Conservation (phyloP, 2,888 invertebrate species). For the Capitulum mitella region DNA sequence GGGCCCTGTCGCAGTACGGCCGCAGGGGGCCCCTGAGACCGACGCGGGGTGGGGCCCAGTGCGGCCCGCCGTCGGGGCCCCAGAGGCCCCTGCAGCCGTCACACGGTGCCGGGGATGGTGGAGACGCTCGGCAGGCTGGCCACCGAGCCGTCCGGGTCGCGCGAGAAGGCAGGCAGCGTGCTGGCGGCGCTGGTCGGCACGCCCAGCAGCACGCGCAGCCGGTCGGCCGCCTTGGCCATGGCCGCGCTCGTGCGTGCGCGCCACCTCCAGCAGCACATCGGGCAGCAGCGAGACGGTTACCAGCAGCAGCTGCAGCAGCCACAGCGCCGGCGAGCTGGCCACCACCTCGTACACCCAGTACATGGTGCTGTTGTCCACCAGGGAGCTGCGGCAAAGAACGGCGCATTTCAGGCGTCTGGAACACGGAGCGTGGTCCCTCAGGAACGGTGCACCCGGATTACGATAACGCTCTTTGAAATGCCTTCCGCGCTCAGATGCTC, state of each 20-base stretch:
- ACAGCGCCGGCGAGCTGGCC: constrained; percentile 28
- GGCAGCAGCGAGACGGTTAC: constrained; percentile 30
- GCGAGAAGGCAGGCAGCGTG: background rate
- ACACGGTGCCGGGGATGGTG: no score
- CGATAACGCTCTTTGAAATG: no score
- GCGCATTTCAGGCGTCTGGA: background rate
- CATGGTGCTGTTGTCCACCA: constrained; percentile 26
- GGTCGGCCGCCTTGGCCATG: background rate
- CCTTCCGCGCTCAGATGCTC: no score
- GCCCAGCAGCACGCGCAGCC: background rate
- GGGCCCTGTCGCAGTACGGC: no score
- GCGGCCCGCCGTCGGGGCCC: no score
- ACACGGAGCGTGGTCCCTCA: no score
- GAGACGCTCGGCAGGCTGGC: background rate
- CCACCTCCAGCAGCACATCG: constrained; percentile 29
- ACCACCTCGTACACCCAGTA: constrained; percentile 30
- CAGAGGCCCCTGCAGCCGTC: no score
- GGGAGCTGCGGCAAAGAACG: constrained; percentile 19
- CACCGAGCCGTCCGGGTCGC: background rate
- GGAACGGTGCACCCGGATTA: no score
- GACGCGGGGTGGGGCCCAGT: no score
- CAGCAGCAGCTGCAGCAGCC: constrained; percentile 30
- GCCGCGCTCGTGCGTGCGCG: background rate
- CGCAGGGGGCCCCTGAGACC: no score
- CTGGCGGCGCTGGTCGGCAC: background rate